phyloP scores from a whole-genome alignment of 2,113 vertebrate genomes.

The Sylvia atricapilla region DNA sequence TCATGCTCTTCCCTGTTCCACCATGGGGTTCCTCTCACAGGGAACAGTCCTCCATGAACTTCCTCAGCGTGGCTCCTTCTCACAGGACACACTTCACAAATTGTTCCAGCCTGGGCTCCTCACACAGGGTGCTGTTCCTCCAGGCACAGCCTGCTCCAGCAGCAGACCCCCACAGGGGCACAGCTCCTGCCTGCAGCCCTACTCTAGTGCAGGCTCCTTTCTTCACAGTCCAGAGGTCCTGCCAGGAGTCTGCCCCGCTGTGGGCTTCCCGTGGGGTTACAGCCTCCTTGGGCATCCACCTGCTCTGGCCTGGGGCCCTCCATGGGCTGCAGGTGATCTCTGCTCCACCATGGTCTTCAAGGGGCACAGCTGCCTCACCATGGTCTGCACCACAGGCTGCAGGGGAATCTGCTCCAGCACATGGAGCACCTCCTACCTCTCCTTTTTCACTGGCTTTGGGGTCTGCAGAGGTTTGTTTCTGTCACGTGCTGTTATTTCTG shows the following conservation, averaged over 20 bases:
- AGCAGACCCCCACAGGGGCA: accelerated
- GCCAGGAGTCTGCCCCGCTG: accelerated
- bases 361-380: background rate
- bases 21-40: background rate
- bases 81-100: background rate
- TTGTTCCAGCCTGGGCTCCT: accelerated
- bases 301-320: background rate
- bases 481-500: background rate
- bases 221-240: background rate
- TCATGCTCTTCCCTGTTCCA: background rate
- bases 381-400: background rate
- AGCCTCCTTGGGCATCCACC: background rate
- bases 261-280: too few relatives aligned
- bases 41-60: background rate
- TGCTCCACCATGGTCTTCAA: background rate
- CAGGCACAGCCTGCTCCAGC: background rate
- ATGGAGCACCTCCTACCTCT: background rate
- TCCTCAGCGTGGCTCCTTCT: accelerated
- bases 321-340: background rate
- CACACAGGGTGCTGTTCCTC: background rate
- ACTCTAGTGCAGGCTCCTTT: background rate
- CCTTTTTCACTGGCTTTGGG: background rate
- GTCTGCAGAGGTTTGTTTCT: background rate
- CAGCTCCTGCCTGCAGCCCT: background rate
- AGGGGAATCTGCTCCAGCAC: background rate